Base-by-base conservation (phyloP, 1,140 invertebrate genomes). In the Elysia chlorotica region DNA sequence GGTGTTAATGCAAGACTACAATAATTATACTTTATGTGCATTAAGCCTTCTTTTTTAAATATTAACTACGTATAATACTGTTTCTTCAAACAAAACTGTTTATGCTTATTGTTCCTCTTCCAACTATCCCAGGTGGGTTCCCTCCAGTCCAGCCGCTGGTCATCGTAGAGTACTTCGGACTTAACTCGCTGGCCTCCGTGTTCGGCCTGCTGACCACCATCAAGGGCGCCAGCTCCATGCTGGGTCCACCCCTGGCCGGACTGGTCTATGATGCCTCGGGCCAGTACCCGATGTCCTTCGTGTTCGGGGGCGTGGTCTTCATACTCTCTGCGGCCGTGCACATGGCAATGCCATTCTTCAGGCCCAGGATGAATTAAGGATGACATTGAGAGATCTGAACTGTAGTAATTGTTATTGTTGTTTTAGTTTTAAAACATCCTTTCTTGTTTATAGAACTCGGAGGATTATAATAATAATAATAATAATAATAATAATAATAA, bases 81-180 rank as follows among this genome's bases (percentile, higher is more conserved):
- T n/a, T n/a, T n/a, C n/a, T n/a, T n/a, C n/a, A n/a, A n/a, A n/a
- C n/a, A n/a, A n/a, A n/a, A n/a, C n/a, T n/a, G n/a, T n/a, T n/a
- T n/a, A n/a, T n/a, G n/a, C n/a, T n/a, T n/a, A n/a, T n/a, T n/a
- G n/a, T n/a, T n/a, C 41, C 41, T n/a, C 41, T n/a, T n/a, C 41
- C 41, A 14, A 10, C 41, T n/a, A 48, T 14, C 10, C 41, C 61
- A 79, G 78, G 76, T 68, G 78, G 76, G 41, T 78, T 75, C 57
- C 73, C 74, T 25, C 78, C 78, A 21, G 35, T 78, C 19, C 78
- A 79, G 41, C 76, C 78, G 14, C 53, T 79, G 17, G 76, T 78
- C 48, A 65, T 75, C 0, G 30, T 79, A 14, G 59, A 78, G 38
- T 72, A 76, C 53, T 61, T 78, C 2, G 78, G 78, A 17, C 17